Percentiles rank a stretch among this genome's conserved stretches.
phyloP scores from a whole-genome alignment of 2,888 invertebrate genomes.

The Leucophenga montana region DNA sequence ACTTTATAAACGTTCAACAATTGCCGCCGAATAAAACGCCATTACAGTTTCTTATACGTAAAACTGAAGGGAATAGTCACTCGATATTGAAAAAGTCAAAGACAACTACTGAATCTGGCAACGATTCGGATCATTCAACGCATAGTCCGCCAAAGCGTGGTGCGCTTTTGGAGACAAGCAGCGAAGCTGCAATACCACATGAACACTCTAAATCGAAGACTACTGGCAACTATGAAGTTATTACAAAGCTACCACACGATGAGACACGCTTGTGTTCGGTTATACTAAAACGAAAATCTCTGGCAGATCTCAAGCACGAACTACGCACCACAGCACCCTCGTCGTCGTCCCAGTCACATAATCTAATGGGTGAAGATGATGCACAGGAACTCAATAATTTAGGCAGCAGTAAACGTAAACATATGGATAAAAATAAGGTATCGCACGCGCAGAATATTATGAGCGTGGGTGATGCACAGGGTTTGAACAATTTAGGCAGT shows the following conservation, averaged over 20 bases:
- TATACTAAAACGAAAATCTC: conserved; percentile 70
- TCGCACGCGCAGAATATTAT: too few relatives aligned
- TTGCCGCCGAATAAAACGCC: conserved; percentile 63
- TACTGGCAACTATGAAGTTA: conserved; percentile 67
- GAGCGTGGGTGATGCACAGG: too few relatives aligned
- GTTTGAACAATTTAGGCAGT: too few relatives aligned
- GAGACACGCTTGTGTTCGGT: conserved; percentile 68
- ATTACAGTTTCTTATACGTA: conserved; percentile 72
- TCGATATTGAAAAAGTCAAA: conserved; percentile 70
- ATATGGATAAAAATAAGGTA: neutral
- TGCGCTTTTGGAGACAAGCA: neutral
- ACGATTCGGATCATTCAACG: conserved; percentile 64
- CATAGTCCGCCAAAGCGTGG: conserved; percentile 45
- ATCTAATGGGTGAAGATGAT: too few relatives aligned
- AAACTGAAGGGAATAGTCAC: conserved; percentile 71
- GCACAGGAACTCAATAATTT: conserved; percentile 19
- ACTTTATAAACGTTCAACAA: conserved; percentile 60
- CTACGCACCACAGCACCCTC: too few relatives aligned
- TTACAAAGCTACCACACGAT: conserved; percentile 58
- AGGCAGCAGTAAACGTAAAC: neutral
- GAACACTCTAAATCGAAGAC: conserved; percentile 51
- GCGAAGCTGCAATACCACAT: conserved; percentile 24
- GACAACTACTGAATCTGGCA: conserved; percentile 58
- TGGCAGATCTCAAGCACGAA: conserved; percentile 35
- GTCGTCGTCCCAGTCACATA: neutral